phyloP scores from a whole-genome alignment of 2,888 invertebrate genomes.

The Amphipoea oculea region DNA sequence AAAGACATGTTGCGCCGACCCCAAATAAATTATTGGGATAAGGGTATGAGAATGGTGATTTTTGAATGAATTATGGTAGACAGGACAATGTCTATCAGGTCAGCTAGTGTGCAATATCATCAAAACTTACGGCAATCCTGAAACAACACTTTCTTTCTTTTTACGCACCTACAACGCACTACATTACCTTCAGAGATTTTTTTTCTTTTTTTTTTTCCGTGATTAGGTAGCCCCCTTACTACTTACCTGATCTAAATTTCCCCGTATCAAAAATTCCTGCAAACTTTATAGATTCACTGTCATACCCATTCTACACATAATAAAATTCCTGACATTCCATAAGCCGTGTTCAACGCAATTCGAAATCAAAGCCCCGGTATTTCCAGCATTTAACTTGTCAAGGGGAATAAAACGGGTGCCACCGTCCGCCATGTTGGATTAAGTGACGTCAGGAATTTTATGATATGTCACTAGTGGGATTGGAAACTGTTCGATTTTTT shows the following conservation, averaged over 20 bases:
- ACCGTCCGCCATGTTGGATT: slow-evolving; percentile 45
- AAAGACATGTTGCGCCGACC: too few species aligned
- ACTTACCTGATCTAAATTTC: background rate
- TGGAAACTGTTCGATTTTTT: slow-evolving; percentile 17
- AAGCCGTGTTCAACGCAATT: slow-evolving; percentile 35
- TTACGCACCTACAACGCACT: too few species aligned
- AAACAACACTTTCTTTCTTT: background rate
- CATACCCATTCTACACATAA: slow-evolving; percentile 3
- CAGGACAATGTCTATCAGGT: background rate
- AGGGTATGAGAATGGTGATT: background rate
- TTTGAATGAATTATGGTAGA: background rate
- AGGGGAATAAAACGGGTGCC: slow-evolving; percentile 47
- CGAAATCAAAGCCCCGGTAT: slow-evolving; percentile 44
- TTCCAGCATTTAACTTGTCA: slow-evolving; percentile 50
- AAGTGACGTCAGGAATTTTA: slow-evolving; percentile 34
- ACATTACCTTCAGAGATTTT: too few species aligned
- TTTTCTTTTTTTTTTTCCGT: too few species aligned
- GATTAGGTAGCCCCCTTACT: too few species aligned
- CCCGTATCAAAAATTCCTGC: background rate
- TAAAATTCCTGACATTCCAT: slow-evolving; percentile 5
- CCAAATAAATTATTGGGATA: too few species aligned
- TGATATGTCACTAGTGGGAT: slow-evolving; percentile 24
- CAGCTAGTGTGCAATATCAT: background rate
- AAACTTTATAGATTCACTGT: background rate
- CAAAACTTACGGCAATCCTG: background rate